Conservation (phyloP, 2,113 vertebrate genomes). For the Nothocercus julius region DNA sequence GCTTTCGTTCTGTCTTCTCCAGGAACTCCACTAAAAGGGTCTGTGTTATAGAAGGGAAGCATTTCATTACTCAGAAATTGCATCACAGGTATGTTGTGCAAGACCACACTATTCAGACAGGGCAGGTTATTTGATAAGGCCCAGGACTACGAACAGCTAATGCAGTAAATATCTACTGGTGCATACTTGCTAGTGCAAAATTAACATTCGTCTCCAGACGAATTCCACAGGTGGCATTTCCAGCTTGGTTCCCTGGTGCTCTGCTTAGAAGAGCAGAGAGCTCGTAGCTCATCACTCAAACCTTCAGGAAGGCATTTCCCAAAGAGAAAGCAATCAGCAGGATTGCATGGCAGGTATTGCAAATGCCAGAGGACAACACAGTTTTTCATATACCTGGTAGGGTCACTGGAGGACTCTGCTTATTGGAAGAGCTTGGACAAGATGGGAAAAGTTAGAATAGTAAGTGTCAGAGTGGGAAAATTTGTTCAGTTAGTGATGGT, state of each 20-base stretch:
- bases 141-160: background rate
- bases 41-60: background rate
- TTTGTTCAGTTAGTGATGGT: background rate
- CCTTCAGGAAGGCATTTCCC: background rate
- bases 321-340: background rate
- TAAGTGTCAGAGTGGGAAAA: background rate
- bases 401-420: background rate
- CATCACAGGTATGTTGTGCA: background rate
- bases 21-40: background rate
- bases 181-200: background rate
- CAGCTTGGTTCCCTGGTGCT: background rate
- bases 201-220: background rate
- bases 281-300: background rate
- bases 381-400: background rate
- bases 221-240: background rate
- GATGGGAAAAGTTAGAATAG: background rate
- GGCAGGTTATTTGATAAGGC: background rate
- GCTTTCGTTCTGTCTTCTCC: background rate
- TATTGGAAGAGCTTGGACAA: background rate
- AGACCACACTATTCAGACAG: background rate
- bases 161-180: background rate
- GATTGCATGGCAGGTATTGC: background rate
- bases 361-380: background rate
- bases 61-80: background rate
- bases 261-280: background rate